Conservation (phyloP, 2,797 vertebrate genomes). For the Diglossa cyanea region DNA sequence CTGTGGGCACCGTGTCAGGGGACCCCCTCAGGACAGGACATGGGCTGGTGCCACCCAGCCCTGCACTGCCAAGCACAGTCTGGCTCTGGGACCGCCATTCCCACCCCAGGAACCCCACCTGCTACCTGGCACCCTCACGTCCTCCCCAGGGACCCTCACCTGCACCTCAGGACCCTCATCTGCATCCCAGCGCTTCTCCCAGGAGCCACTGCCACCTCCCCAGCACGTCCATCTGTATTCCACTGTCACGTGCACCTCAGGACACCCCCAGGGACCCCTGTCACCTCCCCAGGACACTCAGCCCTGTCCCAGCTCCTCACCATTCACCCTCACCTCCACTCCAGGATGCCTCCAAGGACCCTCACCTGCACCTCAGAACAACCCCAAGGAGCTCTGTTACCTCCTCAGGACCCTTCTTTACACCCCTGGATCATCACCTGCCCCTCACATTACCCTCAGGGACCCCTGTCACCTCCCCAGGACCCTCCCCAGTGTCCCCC, state of each 20-base stretch:
- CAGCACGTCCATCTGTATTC: background rate
- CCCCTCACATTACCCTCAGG: background rate
- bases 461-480: background rate
- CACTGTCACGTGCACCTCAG: background rate
- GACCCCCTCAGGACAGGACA: background rate
- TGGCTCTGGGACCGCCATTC: background rate
- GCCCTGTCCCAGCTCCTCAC: background rate
- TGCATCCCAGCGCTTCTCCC: background rate
- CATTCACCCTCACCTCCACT: background rate
- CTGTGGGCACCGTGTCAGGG: background rate
- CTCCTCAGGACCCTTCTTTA: background rate
- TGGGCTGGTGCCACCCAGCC: background rate
- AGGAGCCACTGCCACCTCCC: background rate
- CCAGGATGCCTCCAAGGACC: background rate
- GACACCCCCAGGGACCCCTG: background rate
- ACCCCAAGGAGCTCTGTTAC: accelerated
- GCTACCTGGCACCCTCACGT: background rate
- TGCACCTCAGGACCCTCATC: background rate
- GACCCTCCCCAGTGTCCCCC: background rate
- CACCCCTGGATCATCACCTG: background rate
- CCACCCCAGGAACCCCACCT: background rate
- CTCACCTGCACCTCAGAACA: background rate
- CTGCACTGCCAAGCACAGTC: background rate
- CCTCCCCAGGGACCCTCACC: no score
- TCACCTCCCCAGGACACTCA: background rate